Conservation (phyloP, 2,113 vertebrate genomes). For the Pontoporia blainvillei region DNA sequence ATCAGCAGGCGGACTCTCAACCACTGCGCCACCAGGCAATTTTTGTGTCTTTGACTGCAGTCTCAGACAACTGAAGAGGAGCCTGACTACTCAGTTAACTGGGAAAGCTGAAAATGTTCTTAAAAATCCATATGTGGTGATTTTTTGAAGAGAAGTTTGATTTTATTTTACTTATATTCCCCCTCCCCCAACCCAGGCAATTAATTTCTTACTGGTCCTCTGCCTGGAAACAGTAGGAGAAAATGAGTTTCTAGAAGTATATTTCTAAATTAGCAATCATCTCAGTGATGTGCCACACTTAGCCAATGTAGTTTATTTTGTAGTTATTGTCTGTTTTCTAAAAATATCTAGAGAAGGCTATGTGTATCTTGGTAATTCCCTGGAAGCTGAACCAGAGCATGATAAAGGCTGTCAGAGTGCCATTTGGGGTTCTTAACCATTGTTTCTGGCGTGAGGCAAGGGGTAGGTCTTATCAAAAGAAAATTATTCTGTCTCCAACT, state of each 20-base stretch:
- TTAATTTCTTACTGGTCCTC: slow-evolving; percentile 58
- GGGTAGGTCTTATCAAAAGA: not conserved
- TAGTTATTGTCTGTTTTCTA: slow-evolving; percentile 56
- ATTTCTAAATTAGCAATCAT: slow-evolving; percentile 67
- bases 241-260: slow-evolving; percentile 47
- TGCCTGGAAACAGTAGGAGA: slow-evolving; percentile 60
- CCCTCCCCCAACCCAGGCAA: not conserved
- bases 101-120: slow-evolving; percentile 39
- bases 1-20: too few relatives aligned
- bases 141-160: slow-evolving; percentile 46
- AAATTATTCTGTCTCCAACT: not conserved
- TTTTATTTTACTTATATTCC: slow-evolving; percentile 53
- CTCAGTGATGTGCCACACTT: slow-evolving; percentile 38
- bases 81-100: slow-evolving; percentile 5
- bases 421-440: not conserved
- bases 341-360: slow-evolving; percentile 20
- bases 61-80: slow-evolving; percentile 51
- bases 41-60: slow-evolving; percentile 49
- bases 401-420: not conserved
- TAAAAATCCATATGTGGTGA: slow-evolving; percentile 52
- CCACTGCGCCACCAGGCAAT: too few relatives aligned
- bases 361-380: not conserved
- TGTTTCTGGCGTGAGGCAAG: not conserved
- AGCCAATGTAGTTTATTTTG: slow-evolving; percentile 64
- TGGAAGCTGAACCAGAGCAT: not conserved